Conservation (phyloP, 2,888 invertebrate genomes). For the Hydriomena furcata region DNA sequence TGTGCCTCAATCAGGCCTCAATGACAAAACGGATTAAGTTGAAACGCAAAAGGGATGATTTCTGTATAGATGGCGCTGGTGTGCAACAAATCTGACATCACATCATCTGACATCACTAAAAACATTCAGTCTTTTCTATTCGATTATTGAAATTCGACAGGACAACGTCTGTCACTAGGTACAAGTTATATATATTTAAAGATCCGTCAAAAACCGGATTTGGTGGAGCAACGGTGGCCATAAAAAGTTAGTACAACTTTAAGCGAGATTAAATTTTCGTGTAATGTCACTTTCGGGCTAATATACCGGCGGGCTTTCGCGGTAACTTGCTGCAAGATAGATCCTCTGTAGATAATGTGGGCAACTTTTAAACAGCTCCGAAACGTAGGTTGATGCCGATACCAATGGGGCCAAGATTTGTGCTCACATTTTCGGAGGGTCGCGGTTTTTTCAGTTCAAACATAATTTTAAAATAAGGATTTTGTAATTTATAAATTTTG, state of each 20-base stretch:
- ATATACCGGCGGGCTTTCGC: slow-evolving; percentile 41
- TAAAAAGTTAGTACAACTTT: slow-evolving; percentile 51
- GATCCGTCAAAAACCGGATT: background rate
- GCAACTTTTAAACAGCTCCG: slow-evolving; percentile 41
- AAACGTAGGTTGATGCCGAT: slow-evolving; percentile 11
- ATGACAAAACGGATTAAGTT: no score
- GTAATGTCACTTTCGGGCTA: slow-evolving; percentile 59
- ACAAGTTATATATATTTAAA: background rate
- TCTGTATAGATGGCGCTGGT: no score
- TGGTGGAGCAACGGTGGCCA: background rate
- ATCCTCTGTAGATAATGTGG: slow-evolving; percentile 48
- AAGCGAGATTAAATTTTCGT: slow-evolving; percentile 60
- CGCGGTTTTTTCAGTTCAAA: no score
- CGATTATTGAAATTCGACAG: no score
- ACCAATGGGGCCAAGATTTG: slow-evolving; percentile 6
- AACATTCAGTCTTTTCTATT: no score
- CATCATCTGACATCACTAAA: no score
- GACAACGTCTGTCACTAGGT: no score
- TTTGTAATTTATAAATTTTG: no score
- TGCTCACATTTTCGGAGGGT: background rate
- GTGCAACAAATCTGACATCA: no score
- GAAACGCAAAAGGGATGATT: no score
- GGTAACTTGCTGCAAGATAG: slow-evolving; percentile 47
- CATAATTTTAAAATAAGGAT: no score
- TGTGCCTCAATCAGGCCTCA: no score